A percentile compares a stretch with the other conserved stretches of the same genome.
Evolutionary conservation across 2,797 vertebrate species (phyloP).

Genomic region (Graptemys geographica): DNA sequence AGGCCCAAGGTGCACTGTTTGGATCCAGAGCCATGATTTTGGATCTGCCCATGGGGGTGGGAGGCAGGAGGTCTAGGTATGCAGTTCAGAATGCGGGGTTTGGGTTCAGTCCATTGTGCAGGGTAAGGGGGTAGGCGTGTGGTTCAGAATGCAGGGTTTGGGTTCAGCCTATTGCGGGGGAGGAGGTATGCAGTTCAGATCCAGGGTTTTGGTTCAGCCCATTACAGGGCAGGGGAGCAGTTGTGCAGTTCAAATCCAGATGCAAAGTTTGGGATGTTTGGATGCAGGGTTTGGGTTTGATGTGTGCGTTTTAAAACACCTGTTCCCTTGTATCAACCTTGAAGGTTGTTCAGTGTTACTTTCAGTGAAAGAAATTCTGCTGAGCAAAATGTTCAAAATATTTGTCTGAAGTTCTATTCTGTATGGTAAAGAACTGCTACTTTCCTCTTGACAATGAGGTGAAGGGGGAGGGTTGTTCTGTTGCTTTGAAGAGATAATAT

Average conservation of each 20-base stretch:
- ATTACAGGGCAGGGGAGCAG: not conserved
- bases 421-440: conserved; percentile 38
- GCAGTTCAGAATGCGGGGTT: not conserved
- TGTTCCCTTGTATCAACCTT: conserved; percentile 71
- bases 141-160: not conserved
- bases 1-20: not conserved
- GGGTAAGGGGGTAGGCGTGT: not conserved
- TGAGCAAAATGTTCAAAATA: conserved; percentile 53
- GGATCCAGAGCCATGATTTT: conserved; percentile 7
- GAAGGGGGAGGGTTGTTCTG: not conserved
- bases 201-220: not conserved
- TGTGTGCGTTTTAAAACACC: conserved; percentile 36
- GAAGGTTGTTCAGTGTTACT: conserved; percentile 77
- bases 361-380: conserved; percentile 72
- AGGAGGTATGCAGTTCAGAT: not conserved
- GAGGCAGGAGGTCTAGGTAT: not conserved
- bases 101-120: not conserved
- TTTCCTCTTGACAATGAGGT: conserved; percentile 35
- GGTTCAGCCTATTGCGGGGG: not conserved
- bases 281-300: conserved; percentile 26
- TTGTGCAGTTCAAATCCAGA: not conserved
- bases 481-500: not conserved
- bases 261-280: not conserved
- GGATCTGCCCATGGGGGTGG: conserved; percentile 7
- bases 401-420: conserved; percentile 46